Conservation (phyloP, 2,888 invertebrate genomes). For the Drosophila maculinotata region DNA sequence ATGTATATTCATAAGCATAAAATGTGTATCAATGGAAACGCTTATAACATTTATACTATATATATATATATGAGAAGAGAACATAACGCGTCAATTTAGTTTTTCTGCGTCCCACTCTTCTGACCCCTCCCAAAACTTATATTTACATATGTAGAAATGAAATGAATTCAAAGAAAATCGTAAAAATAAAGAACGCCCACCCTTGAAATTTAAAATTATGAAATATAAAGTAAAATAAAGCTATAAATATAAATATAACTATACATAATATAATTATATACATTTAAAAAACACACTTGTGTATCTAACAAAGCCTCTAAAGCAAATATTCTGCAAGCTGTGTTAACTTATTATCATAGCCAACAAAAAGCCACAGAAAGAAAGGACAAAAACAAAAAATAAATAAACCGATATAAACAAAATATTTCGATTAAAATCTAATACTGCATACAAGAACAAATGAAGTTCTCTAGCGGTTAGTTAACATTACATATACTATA, state of each 20-base stretch:
- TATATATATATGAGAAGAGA: conserved; percentile 2
- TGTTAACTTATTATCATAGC: conserved; percentile 51
- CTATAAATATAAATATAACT: conserved; percentile 46
- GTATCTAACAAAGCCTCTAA: conserved; percentile 48
- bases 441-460: conserved; percentile 19
- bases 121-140: conserved; percentile 18
- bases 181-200: conserved; percentile 63
- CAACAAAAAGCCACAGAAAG: conserved; percentile 20
- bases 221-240: conserved; percentile 35
- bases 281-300: conserved; percentile 36
- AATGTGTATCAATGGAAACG: conserved; percentile 57
- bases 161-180: conserved; percentile 42
- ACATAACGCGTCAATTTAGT: conserved; percentile 19
- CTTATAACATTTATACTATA: conserved; percentile 42
- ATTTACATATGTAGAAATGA: conserved; percentile 40
- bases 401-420: conserved; percentile 15
- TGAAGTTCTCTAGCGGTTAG: conserved; percentile 55
- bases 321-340: conserved; percentile 59
- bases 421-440: conserved; percentile 28
- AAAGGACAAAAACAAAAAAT: conserved; percentile 7
- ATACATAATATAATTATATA: conserved; percentile 47
- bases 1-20: conserved; percentile 44
- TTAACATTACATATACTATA: conserved; percentile 40
- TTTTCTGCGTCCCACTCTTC: conserved; percentile 1
- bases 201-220: conserved; percentile 61